These are phyloP conservation scores for Mythimna pallens DNA, from an alignment of 2,888 invertebrate genomes.

Conservation along the genomic window DNA sequence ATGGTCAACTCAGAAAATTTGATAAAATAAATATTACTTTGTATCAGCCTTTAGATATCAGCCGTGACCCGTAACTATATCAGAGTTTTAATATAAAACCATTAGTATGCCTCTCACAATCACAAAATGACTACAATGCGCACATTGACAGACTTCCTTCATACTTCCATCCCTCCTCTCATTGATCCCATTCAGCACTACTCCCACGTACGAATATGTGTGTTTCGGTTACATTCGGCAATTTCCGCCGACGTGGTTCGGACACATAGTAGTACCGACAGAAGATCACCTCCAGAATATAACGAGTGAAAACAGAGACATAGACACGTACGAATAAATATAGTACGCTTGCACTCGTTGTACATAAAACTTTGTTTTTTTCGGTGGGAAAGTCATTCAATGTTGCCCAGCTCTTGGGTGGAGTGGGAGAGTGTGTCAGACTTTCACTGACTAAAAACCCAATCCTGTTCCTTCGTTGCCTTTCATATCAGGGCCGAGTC, in stretches of 20 bases:
- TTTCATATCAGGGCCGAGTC: no score
- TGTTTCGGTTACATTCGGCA: slow-evolving; percentile 26
- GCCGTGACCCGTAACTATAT: background rate
- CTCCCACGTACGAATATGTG: slow-evolving; percentile 26
- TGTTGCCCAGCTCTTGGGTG: no score
- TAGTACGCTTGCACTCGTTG: background rate
- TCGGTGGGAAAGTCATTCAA: no score
- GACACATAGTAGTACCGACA: background rate
- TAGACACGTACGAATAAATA: no score
- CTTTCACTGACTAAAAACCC: no score
- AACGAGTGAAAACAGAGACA: background rate
- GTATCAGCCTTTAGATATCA: background rate
- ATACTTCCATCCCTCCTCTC: background rate
- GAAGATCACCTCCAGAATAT: background rate
- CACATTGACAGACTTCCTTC: background rate
- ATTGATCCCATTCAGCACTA: slow-evolving; percentile 16
- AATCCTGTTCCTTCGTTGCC: no score
- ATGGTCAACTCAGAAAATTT: no score
- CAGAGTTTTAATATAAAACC: background rate
- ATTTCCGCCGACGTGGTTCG: background rate
- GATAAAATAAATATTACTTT: no score
- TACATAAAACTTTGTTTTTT: no score
- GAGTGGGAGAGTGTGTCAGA: no score
- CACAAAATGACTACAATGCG: background rate
- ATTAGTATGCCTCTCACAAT: background rate